These are phyloP conservation scores for Elachura formosa DNA, from an alignment of 2,113 vertebrate species.

Conservation along the genomic window DNA sequence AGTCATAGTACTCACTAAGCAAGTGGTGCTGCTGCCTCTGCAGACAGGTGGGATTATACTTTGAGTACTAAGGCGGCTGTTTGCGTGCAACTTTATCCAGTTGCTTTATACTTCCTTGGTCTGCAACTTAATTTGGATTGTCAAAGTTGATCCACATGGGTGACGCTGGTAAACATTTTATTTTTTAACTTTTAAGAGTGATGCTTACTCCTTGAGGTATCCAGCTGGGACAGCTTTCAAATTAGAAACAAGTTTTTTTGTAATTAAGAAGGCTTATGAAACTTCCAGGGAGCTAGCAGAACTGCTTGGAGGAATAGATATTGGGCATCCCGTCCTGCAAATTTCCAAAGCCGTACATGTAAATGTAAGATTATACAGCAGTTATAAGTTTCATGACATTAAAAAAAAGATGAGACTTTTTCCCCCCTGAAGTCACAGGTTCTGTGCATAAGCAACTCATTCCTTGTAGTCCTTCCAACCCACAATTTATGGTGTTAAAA, in stretches of 20 bases:
- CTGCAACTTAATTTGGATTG: neutral
- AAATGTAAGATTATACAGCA: neutral
- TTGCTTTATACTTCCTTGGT: neutral
- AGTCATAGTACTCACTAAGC: neutral
- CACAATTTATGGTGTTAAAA: neutral
- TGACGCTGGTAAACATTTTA: neutral
- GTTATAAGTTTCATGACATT: neutral
- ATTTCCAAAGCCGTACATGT: neutral
- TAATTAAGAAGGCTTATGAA: neutral
- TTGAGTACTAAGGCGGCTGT: neutral
- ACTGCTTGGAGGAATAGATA: neutral
- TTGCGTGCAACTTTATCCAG: neutral
- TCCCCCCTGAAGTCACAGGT: neutral
- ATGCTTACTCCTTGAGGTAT: fast-evolving
- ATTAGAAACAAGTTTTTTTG: neutral
- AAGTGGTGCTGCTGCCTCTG: neutral
- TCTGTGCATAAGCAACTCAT: neutral
- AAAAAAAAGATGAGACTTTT: neutral
- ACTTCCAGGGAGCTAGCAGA: neutral
- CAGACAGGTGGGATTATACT: neutral
- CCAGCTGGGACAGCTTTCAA: neutral
- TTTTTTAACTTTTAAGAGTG: neutral
- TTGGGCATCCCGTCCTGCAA: neutral
- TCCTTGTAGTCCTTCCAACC: neutral
- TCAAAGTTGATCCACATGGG: neutral